Percentiles rank a stretch among this genome's conserved stretches.
phyloP scores from a whole-genome alignment of 1,140 invertebrate genomes.

The Penaeus chinensis region DNA sequence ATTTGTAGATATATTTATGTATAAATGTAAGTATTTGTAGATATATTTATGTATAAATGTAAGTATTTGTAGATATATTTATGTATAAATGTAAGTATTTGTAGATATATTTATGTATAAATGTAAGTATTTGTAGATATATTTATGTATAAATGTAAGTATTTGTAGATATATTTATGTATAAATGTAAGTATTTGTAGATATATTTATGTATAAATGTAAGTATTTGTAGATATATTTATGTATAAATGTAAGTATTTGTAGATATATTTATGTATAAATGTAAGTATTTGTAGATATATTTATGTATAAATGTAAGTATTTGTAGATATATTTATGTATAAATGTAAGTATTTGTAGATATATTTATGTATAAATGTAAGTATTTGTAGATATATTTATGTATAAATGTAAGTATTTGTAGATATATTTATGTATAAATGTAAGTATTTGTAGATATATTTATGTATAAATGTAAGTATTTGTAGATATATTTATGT shows the following conservation, averaged over 20 bases:
- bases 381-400: neutral
- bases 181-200: neutral
- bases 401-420: too few relatives aligned
- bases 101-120: neutral
- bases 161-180: neutral
- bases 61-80: neutral
- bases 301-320: too few relatives aligned
- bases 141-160: neutral
- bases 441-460: neutral
- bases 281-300: neutral
- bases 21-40: too few relatives aligned
- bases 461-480: neutral
- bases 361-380: neutral
- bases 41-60: constrained; percentile 11
- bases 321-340: constrained; percentile 23
- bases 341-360: neutral
- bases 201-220: too few relatives aligned
- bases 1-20: neutral
- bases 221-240: too few relatives aligned
- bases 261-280: neutral
- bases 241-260: neutral
- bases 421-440: constrained; percentile 17
- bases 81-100: neutral
- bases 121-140: too few relatives aligned
- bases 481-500: neutral